Base-by-base conservation (phyloP, 2,888 invertebrate genomes). In the Oligia fasciuncula region DNA sequence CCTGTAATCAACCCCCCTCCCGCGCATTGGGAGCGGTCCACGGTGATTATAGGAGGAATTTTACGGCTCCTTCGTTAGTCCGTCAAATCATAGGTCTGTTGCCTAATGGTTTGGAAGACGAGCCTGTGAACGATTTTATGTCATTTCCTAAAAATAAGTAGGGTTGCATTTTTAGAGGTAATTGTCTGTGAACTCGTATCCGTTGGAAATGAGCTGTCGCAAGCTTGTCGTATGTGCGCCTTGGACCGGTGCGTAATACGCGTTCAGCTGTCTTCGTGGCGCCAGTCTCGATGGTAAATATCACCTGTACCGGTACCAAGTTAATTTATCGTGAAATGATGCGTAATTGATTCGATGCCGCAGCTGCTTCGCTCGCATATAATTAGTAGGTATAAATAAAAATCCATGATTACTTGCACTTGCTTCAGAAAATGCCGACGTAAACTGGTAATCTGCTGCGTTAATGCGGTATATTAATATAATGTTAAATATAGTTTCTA, bases 51-150 rank as follows among this genome's bases (percentile, higher is more conserved):
- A 94, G 94, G 91, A 93, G 92, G 94, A 93, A 94, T 94, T 95
- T 95, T 95, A 95, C 94, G 94, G 94, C 93, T 94, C 91, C 94
- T 94, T 95, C 95, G 96, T 96, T 96, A 96, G 94, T 89, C 92
- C 94, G 92, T 95, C 95, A 95, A 96, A 96, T 96, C 96, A 95
- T 96, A 96, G 96, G 93, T 90, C 93, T 92, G 92, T 89, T 91
- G 89, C 88, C 93, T 94, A 94, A 94, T 93, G 92, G 92, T 86
- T 91, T 90, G 90, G 91, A 89, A 91, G 91, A 93, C 91, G 89
- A 85, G 88, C 85, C 88, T 89, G 93, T 90, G 93, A 93, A 93
- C 94, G 91, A 94, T 95, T 95, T 93, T 91, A 91, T 96, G 95
- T 96, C 96, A 95, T 96, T 96, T 95, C 91, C 83, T 85, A 88